Conservation (phyloP, 53 echinoderm and acorn worm genomes). For the Stichopus horrens region DNA sequence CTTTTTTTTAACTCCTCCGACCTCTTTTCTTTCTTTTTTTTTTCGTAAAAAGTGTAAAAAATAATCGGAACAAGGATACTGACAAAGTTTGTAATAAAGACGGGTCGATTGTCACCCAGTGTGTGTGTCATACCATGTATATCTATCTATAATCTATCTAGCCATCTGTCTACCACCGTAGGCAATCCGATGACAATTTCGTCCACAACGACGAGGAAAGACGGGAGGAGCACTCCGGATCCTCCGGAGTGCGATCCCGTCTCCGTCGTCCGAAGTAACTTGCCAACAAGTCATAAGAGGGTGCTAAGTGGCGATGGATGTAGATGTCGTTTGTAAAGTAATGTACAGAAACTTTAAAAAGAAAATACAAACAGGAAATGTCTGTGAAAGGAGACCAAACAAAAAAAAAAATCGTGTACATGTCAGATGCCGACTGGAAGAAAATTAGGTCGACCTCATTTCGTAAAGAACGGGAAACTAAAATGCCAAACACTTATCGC, state of each 20-base stretch:
- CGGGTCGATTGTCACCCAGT: neutral
- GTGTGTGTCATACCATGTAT: neutral
- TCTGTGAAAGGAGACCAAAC: neutral
- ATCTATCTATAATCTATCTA: neutral
- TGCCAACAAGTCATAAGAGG: neutral
- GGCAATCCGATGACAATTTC: too few species aligned
- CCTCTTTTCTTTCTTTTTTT: neutral
- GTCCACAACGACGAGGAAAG: too few species aligned
- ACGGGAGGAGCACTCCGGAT: too few species aligned
- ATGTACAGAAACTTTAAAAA: neutral
- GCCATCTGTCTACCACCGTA: too few species aligned
- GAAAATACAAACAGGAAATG: neutral
- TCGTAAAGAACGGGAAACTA: neutral
- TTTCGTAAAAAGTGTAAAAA: neutral
- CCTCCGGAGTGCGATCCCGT: too few species aligned
- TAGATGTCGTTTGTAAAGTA: neutral
- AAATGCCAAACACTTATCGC: neutral
- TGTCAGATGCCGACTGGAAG: neutral
- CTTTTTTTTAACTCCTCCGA: neutral
- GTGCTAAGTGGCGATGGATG: slow-evolving; percentile 20
- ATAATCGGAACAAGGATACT: neutral
- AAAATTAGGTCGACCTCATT: neutral
- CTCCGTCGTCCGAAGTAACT: neutral
- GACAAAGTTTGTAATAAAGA: neutral
- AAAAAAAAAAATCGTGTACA: neutral